Base-by-base conservation (phyloP, 1,140 invertebrate genomes). In the Drosophila varians region DNA sequence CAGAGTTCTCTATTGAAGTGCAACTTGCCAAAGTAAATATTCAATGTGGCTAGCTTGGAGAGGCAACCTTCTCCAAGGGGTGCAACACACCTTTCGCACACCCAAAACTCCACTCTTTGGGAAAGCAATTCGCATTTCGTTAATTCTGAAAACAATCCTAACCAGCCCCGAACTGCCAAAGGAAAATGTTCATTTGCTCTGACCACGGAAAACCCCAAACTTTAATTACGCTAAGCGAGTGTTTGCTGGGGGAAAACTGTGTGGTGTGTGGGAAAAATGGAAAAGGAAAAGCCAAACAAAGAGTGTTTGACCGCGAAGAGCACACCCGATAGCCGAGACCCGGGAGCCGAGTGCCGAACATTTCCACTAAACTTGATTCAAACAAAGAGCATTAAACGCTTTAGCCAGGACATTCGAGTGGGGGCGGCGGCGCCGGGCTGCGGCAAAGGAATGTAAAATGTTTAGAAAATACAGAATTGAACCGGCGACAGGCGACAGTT, bases 211-310 rank as follows among this genome's bases (percentile, higher is more conserved):
- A 70, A 55, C 79, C 54, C 54, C 34, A 36, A 87, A 80, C 68
- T 86, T 87, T 86, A 87, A 86, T 86, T 86, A 87, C 72, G 62
- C 60, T 66, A 74, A 86, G 75, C 71, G 68, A 66, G 54, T 79
- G 51, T 64, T 64, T 76, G 73, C 57, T 56, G 45, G 70, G 21
- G 36, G 6, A 28, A 26, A 69, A 38, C 34, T 45, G 34, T 47
- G n/a, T 7, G 21, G n/a, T 25, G n/a, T 12, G n/a, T 28, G 31
- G 12, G 28, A 43, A 71, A 64, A 74, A 79, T 45, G 52, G 38
- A 65, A 60, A 74, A 75, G 46, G 47, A 38, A 48, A 61, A 70
- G 26, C 46, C 58, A 56, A 64, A 82, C 78, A 82, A 49, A 48
- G 76, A 70, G 64, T 52, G 71, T 73, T 53, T 65, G 78, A 74